Base-by-base conservation (phyloP, 2,888 invertebrate genomes). In the Callosobruchus maculatus region DNA sequence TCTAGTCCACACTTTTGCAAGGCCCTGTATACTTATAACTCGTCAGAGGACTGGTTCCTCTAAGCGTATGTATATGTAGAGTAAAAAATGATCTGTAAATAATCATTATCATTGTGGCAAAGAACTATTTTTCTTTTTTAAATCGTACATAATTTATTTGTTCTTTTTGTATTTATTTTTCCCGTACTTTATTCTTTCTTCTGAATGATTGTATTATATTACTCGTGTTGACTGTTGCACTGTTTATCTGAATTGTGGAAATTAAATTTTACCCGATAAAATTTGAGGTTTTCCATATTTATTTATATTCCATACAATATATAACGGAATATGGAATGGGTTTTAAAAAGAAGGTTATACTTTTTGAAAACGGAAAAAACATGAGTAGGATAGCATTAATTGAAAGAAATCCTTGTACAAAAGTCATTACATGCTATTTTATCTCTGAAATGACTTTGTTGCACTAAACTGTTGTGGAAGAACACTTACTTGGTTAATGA, bases 81-180 rank as follows among this genome's bases (percentile, higher is more conserved):
- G 49, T 49, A 49, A 49, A 26, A 49, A 49, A 49, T 49, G 49
- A 49, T 49, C 49, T 49, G 49, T 49, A 49, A 49, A 49, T 49
- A 49, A 49, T 49, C 49, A 68, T 68, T 68, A 68, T 68, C 68
- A 18, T 20, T 68, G 21, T 21, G 68, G 68, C 68, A 68, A 21
- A 21, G 21, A 21, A 21, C 68, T 21, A 22, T 68, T 21, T 21
- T 20, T 21, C 20, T 22, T 68, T 68, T 68, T 68, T 68, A 22
- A 68, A 68, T 68, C 5, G 20, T 21, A 68, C 9, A 68, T 68
- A 21, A 20, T 66, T 71, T 71, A 71, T 71, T 71, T 71, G 22
- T 71, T 71, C 30, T 20, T 71, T 18, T 71, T 71, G n/a, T 71
- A 71, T 71, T 71, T 71, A 66, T 71, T 67, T 71, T 67, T 21